Evolutionary conservation across 2,113 vertebrate genomes (phyloP).

Genomic region (Myanophis thanlyinensis): DNA sequence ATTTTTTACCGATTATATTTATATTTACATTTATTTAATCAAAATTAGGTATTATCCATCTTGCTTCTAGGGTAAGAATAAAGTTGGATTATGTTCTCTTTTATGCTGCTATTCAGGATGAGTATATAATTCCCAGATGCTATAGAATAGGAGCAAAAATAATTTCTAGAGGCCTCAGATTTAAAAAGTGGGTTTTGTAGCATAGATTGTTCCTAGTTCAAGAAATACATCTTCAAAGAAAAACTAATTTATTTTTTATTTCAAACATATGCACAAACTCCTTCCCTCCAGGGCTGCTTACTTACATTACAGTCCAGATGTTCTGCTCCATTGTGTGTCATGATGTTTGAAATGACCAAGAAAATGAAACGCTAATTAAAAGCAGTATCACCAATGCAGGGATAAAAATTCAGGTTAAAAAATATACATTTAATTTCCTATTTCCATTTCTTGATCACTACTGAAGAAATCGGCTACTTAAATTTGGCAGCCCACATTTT

Average conservation of each 20-base stretch:
- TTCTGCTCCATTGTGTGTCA: not conserved
- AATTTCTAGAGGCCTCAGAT: not conserved
- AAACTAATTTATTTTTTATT: not conserved
- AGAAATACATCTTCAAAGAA: not conserved
- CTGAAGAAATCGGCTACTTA: not conserved
- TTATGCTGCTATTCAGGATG: not conserved
- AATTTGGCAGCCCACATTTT: not conserved
- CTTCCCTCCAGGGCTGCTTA: not conserved
- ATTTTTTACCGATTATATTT: not conserved
- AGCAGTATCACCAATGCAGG: not conserved
- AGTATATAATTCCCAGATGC: not conserved
- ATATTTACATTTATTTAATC: not conserved
- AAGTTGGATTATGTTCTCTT: not conserved
- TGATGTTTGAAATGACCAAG: not conserved
- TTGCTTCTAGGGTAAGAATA: not conserved
- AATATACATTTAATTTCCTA: not conserved
- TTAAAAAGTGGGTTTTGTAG: not conserved
- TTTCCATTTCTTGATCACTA: not conserved
- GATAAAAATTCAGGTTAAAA: not conserved
- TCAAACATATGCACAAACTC: not conserved
- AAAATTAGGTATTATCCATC: not conserved
- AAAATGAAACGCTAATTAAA: not conserved
- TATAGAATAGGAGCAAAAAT: not conserved
- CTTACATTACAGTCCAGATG: not conserved
- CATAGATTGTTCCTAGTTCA: not conserved